Base-by-base conservation (phyloP, 2,797 vertebrate genomes). In the Paramormyrops hopkinsi region DNA sequence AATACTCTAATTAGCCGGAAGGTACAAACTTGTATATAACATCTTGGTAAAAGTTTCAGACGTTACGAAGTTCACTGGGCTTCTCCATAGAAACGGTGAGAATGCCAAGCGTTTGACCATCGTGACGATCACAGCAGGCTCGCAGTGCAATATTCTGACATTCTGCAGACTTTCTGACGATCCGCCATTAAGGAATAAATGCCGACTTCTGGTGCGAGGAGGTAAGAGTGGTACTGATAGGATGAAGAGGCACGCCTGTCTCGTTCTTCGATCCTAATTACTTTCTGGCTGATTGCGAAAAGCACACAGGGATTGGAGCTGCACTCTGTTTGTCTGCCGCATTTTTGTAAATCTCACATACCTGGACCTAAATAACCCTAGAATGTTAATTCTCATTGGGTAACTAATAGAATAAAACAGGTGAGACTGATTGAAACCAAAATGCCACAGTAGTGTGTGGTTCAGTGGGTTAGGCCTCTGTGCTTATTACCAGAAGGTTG, bases 341-440 rank as follows among this genome's bases (percentile, higher is more conserved):
- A 51, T 8, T 48, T 48, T 22, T 50, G n/a, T 22, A 56, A 29
- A 44, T 14, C 37, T 41, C 37, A 79, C 37, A n/a, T 12, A 9
- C 73, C 7, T 44, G 37, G 41, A n/a, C 7, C 73, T 62, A 89
- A 37, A 89, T 76, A n/a, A 88, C 25, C 54, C 62, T 88, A 86
- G 50, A 6, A 85, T 56, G 51, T 50, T 59, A 1, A n/a, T 69
- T 22, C 84, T 65, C 51, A 12, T 84, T n/a, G 8, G 19, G 82
- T 84, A 89, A 86, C 50, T 89, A 69, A 59, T 89, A 86, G 87
- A 59, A 79, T 29, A 37, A 76, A 88, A 86, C 62, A 79, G 82
- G 19, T 29, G n/a, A 50, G 65, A 73, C 9, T 17, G 56, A 22
- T 9, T 22, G 59, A 25, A 62, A 62, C 59, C 22, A 25, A 62